phyloP scores from a whole-genome alignment of 2,888 invertebrate species.

The Cremastobaeus sp. region DNA sequence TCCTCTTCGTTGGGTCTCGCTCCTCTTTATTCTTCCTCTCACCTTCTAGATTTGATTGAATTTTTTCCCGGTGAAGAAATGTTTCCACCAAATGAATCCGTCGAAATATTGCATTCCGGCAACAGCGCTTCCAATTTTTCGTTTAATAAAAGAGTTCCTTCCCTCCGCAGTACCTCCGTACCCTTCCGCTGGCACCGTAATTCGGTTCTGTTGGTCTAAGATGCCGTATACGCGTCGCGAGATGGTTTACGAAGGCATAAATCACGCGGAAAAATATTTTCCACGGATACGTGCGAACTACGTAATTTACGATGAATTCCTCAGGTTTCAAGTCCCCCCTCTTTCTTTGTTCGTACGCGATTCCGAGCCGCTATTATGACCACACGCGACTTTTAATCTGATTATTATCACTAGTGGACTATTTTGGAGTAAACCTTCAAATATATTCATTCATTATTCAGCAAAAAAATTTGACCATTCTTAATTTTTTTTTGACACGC shows the following conservation, averaged over 20 bases:
- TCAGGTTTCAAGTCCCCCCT: slow-evolving; percentile 38
- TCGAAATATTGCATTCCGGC: slow-evolving; percentile 79
- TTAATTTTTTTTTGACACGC: no score
- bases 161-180: slow-evolving; percentile 61
- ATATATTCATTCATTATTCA: no score
- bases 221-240: slow-evolving; percentile 59
- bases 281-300: slow-evolving; percentile 58
- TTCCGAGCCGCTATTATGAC: slow-evolving; percentile 30
- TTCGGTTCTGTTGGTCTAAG: slow-evolving; percentile 60
- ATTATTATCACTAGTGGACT: no score
- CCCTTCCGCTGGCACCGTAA: slow-evolving; percentile 55
- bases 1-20: slow-evolving; percentile 35
- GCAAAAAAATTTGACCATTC: no score
- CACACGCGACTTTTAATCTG: slow-evolving; percentile 35
- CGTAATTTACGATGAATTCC: slow-evolving; percentile 58
- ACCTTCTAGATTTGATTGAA: slow-evolving; percentile 76
- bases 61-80: slow-evolving; percentile 77
- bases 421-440: no score
- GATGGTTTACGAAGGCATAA: slow-evolving; percentile 61
- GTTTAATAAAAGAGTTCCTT: slow-evolving; percentile 76
- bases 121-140: slow-evolving; percentile 76
- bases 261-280: slow-evolving; percentile 60
- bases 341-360: slow-evolving; percentile 22
- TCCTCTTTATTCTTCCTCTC: slow-evolving; percentile 61
- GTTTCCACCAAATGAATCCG: slow-evolving; percentile 78